Evolutionary conservation across 1,140 invertebrate species (phyloP).

Genomic region (Musca domestica): DNA sequence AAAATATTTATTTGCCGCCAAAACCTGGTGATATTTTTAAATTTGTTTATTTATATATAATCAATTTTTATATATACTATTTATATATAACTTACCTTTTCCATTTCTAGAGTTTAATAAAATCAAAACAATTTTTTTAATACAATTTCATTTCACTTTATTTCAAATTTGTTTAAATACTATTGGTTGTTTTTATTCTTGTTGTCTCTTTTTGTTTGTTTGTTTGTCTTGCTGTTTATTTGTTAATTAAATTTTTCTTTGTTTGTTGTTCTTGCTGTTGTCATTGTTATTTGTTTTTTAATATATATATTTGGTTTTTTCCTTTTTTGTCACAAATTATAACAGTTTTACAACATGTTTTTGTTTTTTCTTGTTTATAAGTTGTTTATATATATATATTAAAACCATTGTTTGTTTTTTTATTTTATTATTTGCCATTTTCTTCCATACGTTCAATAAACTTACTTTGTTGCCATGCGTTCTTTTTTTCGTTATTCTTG

Average conservation of each 20-base stretch:
- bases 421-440: slow-evolving; percentile 7
- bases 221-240: slow-evolving; percentile 2
- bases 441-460: too few species aligned
- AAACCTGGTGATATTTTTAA: too few species aligned
- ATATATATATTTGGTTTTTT: background rate
- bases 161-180: slow-evolving; percentile 22
- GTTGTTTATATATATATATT: slow-evolving; percentile 6
- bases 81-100: background rate
- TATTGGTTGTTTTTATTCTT: slow-evolving; percentile 12
- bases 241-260: background rate
- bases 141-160: slow-evolving; percentile 17
- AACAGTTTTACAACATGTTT: slow-evolving; percentile 19
- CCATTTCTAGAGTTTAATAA: too few species aligned
- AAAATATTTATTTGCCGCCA: too few species aligned
- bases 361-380: background rate
- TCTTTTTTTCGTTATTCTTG: too few species aligned
- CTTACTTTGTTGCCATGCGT: background rate
- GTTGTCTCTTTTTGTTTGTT: slow-evolving; percentile 13
- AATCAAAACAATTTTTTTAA: slow-evolving; percentile 9
- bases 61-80: too few species aligned
- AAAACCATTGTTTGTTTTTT: slow-evolving; percentile 11
- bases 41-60: too few species aligned
- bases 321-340: slow-evolving; percentile 4
- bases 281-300: background rate
- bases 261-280: background rate